Evolutionary conservation across 2,113 vertebrate species (phyloP), one percentile per base, ranked within the genome.

Genomic region (Ochotona princeps): DNA sequence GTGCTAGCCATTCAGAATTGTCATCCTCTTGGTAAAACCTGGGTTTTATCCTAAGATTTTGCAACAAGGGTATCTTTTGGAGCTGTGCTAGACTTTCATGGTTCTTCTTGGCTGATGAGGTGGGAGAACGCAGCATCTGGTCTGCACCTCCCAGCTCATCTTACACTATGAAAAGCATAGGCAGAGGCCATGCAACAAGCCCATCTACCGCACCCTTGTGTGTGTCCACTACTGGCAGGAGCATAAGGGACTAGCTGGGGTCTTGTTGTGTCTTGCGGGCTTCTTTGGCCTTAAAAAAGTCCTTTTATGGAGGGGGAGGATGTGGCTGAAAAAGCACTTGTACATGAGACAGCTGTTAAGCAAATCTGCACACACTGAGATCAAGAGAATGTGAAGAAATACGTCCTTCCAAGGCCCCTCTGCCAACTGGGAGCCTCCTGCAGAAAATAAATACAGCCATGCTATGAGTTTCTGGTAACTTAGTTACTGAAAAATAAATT

Each of bases 261-360:
- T 94, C 96, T 93, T 97, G 93, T 95, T 96, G 94, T 97, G 90
- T 95, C 96, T 97, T 96, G 92, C 84, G 83, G 87, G 92, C 87
- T 97, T 97, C 91, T 97, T 98, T 97, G 91, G 94, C 96, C 82
- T 87, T 70, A 97, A 96, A 92, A 92, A 97, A 96, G 92, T 97
- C 97, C 98, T 97, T 98, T 98, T 98, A 97, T 97, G 96, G 93
- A 95, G 97, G 96, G 94, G 97, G 97, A 98, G 98, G 98, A 98
- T 96, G 72, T 98, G 98, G 97, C 98, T 99, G 98, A 99, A 98
- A 99, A 98, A 98, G 98, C 97, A 96, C 97, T 98, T 97, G 97
- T 97, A 98, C 97, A 98, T 98, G 97, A 97, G 98, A 98, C 98
- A 98, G 98, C 97, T 98, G 98, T 97, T 98, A 98, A 98, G 98